Evolutionary conservation across 1,140 invertebrate species (phyloP), one percentile per base, ranked within the genome.

Genomic region (Drosophila equinoxialis): DNA sequence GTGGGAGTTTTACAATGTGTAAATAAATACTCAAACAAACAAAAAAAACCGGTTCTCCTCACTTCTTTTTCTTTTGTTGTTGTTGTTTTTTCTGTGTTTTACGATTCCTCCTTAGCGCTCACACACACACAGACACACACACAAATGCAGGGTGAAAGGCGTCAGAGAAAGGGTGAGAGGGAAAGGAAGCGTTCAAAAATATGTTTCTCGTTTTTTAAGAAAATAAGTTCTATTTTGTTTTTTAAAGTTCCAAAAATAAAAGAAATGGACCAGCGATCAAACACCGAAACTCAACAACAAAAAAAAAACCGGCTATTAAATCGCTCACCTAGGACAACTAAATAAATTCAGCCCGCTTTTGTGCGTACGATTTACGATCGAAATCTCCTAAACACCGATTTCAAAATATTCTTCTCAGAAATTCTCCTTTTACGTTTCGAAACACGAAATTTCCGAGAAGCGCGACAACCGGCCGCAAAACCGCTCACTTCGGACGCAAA

Each of bases 31-130:
- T 51, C 45, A 10, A 59, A 39, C 57, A 59, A 58, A 58, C 37
- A 39, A 59, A 57, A 55, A 59, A 59, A 59, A 59, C 57, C 57
- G 57, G 57, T 59, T 51, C 45, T 51, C 33, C 41, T 57, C 42
- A 37, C n/a, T 54, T 54, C 20, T 11, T 51, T 51, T 51, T 51
- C 66, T 54, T 42, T 55, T 26, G 10, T 62, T 70, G 42, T 65
- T 17, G 17, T 17, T 17, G 0, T 41, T 26, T 63, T 54, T 71
- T 63, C 45, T 20, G 37, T 54, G 23, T 39, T 61, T 74, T 63
- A 68, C 65, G 68, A 75, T 76, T 76, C 75, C 74, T 76, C 65
- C 72, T 62, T 76, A 48, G 41, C 74, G 60, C 37, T 35, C 48
- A 57, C 61, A 74, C 58, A 60, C 61, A 74, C 39, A 60, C 65